These are phyloP conservation scores for Centropristis striata DNA, from an alignment of 2,113 vertebrate genomes.

Conservation along the genomic window DNA sequence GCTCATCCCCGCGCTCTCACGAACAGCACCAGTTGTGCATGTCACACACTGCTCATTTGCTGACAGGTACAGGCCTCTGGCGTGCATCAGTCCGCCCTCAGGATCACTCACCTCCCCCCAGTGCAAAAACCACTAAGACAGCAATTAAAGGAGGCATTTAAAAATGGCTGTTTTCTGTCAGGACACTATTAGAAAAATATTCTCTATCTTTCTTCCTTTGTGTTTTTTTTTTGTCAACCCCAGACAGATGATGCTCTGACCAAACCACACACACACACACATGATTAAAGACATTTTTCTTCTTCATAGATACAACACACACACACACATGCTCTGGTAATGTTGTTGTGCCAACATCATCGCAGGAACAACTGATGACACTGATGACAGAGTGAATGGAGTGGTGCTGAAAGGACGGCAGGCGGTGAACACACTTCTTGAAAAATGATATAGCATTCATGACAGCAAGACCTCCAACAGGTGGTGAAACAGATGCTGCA, in stretches of 20 bases:
- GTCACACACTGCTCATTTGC: conserved; percentile 40
- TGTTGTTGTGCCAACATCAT: conserved; percentile 37
- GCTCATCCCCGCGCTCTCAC: conserved; percentile 58
- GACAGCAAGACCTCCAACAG: conserved; percentile 22
- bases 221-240: neutral
- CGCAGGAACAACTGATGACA: conserved; percentile 47
- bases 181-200: conserved; percentile 11
- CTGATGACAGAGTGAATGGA: conserved; percentile 47
- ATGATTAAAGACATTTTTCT: neutral
- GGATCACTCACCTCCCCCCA: conserved; percentile 12
- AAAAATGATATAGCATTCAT: conserved; percentile 37
- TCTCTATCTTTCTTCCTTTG: neutral
- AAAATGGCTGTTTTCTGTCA: conserved; percentile 19
- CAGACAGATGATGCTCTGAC: conserved; percentile 4
- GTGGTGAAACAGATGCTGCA: conserved; percentile 40
- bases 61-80: conserved; percentile 49
- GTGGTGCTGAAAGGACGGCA: conserved; percentile 38
- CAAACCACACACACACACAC: conserved; percentile 3
- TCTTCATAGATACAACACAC: neutral
- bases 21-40: conserved; percentile 27
- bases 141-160: conserved; percentile 51
- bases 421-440: conserved; percentile 18
- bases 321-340: neutral
- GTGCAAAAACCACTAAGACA: conserved; percentile 31
- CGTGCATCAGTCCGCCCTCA: conserved; percentile 11